phyloP scores from a whole-genome alignment of 2,113 vertebrate genomes.

The Epinephelus lanceolatus region DNA sequence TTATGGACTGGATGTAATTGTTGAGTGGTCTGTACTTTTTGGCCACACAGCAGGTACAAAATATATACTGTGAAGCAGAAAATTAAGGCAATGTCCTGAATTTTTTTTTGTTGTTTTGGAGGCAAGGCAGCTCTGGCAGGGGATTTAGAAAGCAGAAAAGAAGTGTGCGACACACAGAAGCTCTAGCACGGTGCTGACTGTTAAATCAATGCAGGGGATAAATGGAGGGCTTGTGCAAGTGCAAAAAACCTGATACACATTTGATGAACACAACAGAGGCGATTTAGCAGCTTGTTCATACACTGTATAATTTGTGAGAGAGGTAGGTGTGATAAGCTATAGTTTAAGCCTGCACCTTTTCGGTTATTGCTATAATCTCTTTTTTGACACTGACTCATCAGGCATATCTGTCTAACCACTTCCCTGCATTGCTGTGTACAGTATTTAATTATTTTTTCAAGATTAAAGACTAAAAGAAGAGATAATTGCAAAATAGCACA shows the following conservation, averaged over 20 bases:
- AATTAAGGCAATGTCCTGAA: conserved; percentile 43
- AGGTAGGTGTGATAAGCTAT: background rate
- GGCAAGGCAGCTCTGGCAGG: conserved; percentile 9
- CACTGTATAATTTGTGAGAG: background rate
- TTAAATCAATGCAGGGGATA: conserved; percentile 32
- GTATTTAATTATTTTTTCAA: background rate
- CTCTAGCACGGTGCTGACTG: conserved; percentile 28
- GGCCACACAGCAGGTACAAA: conserved; percentile 39
- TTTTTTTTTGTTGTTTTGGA: conserved; percentile 16
- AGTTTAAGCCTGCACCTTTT: background rate
- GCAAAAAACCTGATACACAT: conserved; percentile 29
- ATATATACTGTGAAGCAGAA: conserved; percentile 47
- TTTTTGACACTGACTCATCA: background rate
- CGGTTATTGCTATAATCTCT: background rate
- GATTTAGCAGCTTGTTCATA: background rate
- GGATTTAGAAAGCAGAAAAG: conserved; percentile 21
- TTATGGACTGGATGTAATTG: conserved; percentile 51
- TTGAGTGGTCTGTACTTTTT: conserved; percentile 52
- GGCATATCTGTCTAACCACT: background rate
- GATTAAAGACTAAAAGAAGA: background rate
- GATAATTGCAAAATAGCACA: background rate
- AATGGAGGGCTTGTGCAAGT: conserved; percentile 22
- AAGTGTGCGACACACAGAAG: background rate
- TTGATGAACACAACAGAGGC: conserved; percentile 18
- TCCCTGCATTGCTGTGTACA: background rate